These are phyloP conservation scores for Sander lucioperca DNA, from an alignment of 2,113 vertebrate genomes.

Conservation along the genomic window DNA sequence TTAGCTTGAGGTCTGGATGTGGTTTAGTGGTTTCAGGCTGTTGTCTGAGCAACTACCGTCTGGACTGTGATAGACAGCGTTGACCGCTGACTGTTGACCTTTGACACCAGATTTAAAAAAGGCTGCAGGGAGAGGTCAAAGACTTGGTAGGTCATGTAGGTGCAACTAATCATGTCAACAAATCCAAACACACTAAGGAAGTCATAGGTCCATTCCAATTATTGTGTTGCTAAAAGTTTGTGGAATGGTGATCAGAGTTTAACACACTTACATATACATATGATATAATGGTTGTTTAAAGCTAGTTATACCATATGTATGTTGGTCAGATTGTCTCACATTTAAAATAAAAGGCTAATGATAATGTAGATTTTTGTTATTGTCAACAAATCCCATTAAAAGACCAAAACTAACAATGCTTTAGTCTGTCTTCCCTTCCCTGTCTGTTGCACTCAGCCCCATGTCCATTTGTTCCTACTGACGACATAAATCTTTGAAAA, in stretches of 20 bases:
- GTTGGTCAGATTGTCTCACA: neutral
- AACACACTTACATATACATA: neutral
- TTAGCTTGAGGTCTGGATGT: conserved; percentile 44
- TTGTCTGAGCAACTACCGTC: conserved; percentile 37
- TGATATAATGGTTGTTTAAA: neutral
- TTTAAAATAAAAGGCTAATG: neutral
- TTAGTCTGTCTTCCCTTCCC: neutral
- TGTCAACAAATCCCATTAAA: neutral
- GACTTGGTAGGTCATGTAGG: conserved; percentile 44
- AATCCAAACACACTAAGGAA: conserved; percentile 49
- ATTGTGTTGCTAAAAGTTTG: neutral
- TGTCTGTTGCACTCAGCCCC: neutral
- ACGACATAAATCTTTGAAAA: neutral
- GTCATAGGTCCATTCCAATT: conserved; percentile 2
- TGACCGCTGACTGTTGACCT: conserved; percentile 70
- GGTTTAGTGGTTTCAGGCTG: conserved; percentile 43
- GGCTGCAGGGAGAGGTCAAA: conserved; percentile 50
- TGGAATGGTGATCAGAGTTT: neutral
- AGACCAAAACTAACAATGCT: neutral
- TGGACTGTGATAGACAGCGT: conserved; percentile 57
- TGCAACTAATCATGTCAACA: conserved; percentile 62
- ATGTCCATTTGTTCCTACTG: neutral
- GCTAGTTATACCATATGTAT: neutral
- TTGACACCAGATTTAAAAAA: conserved; percentile 59
- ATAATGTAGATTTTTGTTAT: neutral